These are phyloP conservation scores for Cerceris ruficornis DNA, from an alignment of 2,888 invertebrate species.

Conservation along the genomic window DNA sequence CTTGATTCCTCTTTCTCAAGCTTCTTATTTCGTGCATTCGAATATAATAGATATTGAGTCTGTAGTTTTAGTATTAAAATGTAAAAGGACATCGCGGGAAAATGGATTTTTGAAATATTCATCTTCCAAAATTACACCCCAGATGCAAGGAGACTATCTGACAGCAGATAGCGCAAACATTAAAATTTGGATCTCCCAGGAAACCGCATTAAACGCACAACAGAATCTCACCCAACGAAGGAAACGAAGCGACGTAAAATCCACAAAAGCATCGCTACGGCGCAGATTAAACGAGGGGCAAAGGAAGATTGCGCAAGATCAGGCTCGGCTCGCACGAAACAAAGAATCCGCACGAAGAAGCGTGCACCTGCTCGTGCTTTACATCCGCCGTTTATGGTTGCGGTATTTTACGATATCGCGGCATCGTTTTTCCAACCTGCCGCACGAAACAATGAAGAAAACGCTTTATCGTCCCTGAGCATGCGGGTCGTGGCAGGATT, in stretches of 20 bases:
- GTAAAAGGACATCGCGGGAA: no score
- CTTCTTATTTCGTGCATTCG: no score
- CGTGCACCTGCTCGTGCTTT: constrained; percentile 44
- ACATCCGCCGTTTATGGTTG: constrained; percentile 36
- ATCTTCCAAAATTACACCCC: no score
- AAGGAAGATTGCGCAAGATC: neutral
- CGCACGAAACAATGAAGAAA: constrained; percentile 14
- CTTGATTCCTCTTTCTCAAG: no score
- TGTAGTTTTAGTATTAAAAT: no score
- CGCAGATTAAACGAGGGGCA: neutral
- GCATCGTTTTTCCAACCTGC: constrained; percentile 28
- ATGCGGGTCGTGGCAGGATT: constrained; percentile 1
- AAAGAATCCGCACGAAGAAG: constrained; percentile 31
- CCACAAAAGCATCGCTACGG: neutral
- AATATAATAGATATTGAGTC: no score
- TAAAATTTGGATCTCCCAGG: neutral
- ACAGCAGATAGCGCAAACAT: no score
- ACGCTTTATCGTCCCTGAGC: neutral
- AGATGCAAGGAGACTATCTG: no score
- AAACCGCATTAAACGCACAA: neutral
- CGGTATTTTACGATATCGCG: constrained; percentile 26
- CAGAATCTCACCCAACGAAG: no score
- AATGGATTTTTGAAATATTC: no score
- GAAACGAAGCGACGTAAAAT: neutral
- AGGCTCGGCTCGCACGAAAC: constrained; percentile 25